Base-by-base conservation (phyloP, 2,797 vertebrate genomes). In the Rhinatrema bivittatum region DNA sequence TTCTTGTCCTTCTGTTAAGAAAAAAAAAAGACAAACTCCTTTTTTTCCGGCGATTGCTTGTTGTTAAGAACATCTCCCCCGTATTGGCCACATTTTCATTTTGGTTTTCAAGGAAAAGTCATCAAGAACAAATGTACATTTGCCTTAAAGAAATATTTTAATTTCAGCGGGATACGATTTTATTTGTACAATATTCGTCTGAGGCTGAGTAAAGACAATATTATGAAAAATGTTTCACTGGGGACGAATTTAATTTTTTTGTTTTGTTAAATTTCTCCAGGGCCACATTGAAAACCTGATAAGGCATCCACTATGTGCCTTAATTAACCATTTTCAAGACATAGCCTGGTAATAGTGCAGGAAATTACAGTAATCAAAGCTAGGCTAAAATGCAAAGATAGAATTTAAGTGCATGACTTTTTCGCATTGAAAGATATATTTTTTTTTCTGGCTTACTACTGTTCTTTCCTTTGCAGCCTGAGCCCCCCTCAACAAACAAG, bases 401-500 rank as follows among this genome's bases (percentile, higher is more conserved):
- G 0, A 0, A 42, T 52, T 5, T 28, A 41, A 55, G 32, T 4
- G 0, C 7, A 16, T 5, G 50, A 29, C 16, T 36, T 11, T 16
- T 50, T 48, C 39, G 34, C 49, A 36, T 24, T 50, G 16, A 46
- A 53, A 60, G 42, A 4, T n/a, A n/a, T n/a, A n/a, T 0, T 49
- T 32, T 29, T 46, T 55, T 49, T 26, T 46, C 33, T 57, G 9
- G 27, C 25, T 47, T 58, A 25, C 40, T 46, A 5, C 42, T 13
- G 0, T 68, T 47, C 53, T 48, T 72, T 66, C 20, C 71, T 49
- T 39, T 55, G 16, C 56, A 98, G 94, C 94, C 92, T 2, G 94
- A 97, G 50, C 93, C 93, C 2, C 90, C 92, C 2, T 93, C 93
- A 6, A 90, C 90, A 34, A 97, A 96, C 75, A 97, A 97, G 64